Base-by-base conservation (phyloP, 1,140 invertebrate genomes). In the Leguminivora glycinivorella region DNA sequence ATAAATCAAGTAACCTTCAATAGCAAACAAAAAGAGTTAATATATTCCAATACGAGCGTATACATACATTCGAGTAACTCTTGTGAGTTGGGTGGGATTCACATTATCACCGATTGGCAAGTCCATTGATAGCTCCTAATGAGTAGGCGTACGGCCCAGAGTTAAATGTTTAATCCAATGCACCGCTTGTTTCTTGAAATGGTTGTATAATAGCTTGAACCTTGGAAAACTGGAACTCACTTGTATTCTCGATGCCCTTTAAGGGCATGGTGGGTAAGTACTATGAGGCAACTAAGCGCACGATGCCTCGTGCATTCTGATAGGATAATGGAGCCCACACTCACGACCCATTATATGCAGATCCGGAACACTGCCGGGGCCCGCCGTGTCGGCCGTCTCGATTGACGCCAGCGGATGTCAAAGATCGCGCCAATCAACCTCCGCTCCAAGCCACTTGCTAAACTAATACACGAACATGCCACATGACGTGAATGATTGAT, bases 301-400 rank as follows among this genome's bases (percentile, higher is more conserved):
- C 67, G 72, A 70, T 56, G 70, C 60, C 70, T 72, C 74, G 72
- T 76, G 77, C 78, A 82, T 82, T 83, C 73, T 78, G 77, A 79
- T 83, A 74, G 76, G 72, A 83, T 83, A 83, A 84, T 82, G 72
- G 76, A 70, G 77, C 68, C 74, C 72, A 83, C 83, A 81, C 84
- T 83, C 82, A 85, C 85, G 67, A 56, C 47, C 84, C 79, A 85
- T 85, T 87, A 87, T 87, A 87, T 87, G 82, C 82, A 87, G 83
- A 85, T 82, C 78, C 73, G 80, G 77, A 78, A 80, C 77, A 72
- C 71, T 56, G 24, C 67, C 72, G 68, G 43, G 56, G 60, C 34
- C 60, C 58, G 29, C 58, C 69, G 67, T 63, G 71, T 52, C 69
- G 72, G 72, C 63, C 73, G 69, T 63, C 66, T 38, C 68, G 71